Percentiles rank a stretch among this genome's conserved stretches.
These are phyloP conservation scores for Chitala chitala DNA, from an alignment of 2,113 vertebrate genomes.

Conservation along the genomic window DNA sequence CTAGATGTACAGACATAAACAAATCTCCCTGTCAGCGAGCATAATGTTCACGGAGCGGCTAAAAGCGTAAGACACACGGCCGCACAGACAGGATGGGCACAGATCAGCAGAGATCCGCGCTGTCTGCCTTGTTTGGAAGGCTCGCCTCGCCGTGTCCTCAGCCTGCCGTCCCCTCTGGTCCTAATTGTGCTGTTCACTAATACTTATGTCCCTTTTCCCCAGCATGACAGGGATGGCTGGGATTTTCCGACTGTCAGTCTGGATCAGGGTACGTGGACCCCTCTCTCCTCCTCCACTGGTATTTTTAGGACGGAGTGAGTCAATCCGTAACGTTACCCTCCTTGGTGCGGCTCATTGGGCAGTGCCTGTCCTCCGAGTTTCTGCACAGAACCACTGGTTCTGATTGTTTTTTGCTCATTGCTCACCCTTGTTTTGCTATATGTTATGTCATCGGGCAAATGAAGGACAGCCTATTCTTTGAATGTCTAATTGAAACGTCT, in stretches of 20 bases:
- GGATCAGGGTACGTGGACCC: conserved; percentile 71
- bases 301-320: not conserved
- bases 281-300: not conserved
- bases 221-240: conserved; percentile 83
- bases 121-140: not conserved
- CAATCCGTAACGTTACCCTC: not conserved
- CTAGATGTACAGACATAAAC: no score
- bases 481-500: no score
- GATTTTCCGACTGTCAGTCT: conserved; percentile 75
- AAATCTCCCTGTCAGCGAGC: no score
- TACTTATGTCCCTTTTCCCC: conserved; percentile 39
- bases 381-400: no score
- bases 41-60: no score
- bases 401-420: no score
- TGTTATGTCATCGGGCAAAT: no score
- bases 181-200: not conserved
- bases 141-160: not conserved
- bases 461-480: no score
- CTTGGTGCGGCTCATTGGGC: no score
- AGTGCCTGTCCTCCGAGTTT: no score
- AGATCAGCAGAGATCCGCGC: not conserved
- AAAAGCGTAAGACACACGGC: not conserved
- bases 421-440: no score
- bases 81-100: not conserved
- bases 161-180: not conserved